Conservation (phyloP, 2,797 vertebrate species). For the Tympanoctomys barrerae region DNA sequence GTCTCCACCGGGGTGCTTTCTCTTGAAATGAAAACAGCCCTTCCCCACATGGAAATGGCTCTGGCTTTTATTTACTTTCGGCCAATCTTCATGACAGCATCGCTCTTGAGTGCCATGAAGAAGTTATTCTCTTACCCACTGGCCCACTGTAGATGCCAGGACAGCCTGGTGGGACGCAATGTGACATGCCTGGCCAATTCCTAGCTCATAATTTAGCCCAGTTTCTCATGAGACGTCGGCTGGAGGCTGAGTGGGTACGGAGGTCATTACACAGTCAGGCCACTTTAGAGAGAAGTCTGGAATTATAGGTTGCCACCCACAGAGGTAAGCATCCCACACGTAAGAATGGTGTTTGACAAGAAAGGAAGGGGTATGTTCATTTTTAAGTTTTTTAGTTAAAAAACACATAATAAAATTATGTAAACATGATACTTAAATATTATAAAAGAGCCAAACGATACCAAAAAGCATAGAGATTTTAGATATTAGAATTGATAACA, state of each 20-base stretch:
- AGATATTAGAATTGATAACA: not conserved
- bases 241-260: not conserved
- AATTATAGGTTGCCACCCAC: not conserved
- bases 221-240: conserved; percentile 10
- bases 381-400: not conserved
- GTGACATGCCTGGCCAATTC: not conserved
- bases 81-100: not conserved
- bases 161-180: not conserved
- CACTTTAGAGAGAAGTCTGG: not conserved
- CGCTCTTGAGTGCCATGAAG: not conserved
- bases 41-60: not conserved
- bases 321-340: not conserved
- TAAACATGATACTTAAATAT: conserved; percentile 25
- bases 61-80: conserved; percentile 2
- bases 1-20: not conserved
- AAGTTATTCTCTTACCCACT: not conserved
- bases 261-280: not conserved
- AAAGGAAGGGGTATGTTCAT: conserved; percentile 8
- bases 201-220: not conserved
- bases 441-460: conserved; percentile 38
- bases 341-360: not conserved
- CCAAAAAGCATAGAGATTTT: conserved; percentile 49
- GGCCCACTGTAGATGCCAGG: not conserved
- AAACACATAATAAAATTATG: not conserved
- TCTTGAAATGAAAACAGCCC: not conserved